Percentiles rank a stretch among this genome's conserved stretches.
These are phyloP conservation scores for Paraescarpia echinospica DNA, from an alignment of 1,140 invertebrate genomes.

Conservation along the genomic window DNA sequence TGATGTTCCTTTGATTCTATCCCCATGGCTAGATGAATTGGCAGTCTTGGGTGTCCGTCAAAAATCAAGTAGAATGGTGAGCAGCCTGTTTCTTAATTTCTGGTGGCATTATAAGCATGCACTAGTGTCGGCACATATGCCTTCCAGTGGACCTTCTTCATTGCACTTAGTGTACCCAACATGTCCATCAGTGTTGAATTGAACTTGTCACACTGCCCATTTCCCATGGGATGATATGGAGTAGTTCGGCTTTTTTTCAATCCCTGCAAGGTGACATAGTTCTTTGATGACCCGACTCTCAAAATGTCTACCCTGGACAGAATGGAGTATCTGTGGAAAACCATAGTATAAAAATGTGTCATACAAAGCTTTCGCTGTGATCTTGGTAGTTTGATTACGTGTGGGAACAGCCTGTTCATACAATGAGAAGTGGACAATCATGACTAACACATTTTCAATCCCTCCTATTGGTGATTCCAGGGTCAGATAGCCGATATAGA, in stretches of 20 bases:
- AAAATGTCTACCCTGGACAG: conserved; percentile 51
- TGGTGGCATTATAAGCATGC: conserved; percentile 32
- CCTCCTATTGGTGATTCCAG: conserved; percentile 14
- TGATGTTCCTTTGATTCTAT: neutral
- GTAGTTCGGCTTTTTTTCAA: too few relatives aligned
- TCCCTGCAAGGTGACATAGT: too few relatives aligned
- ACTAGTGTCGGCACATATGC: conserved; percentile 13
- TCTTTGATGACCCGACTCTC: too few relatives aligned
- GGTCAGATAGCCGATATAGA: neutral
- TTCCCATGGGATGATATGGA: too few relatives aligned
- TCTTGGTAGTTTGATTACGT: conserved; percentile 14
- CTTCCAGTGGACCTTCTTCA: conserved; percentile 25
- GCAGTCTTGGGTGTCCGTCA: conserved; percentile 35
- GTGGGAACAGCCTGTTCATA: conserved; percentile 15
- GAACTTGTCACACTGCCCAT: too few relatives aligned
- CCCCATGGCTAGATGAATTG: conserved; percentile 32
- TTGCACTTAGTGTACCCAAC: conserved; percentile 27
- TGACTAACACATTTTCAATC: conserved; percentile 46
- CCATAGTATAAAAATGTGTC: conserved; percentile 44
- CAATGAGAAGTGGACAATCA: neutral
- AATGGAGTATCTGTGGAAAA: conserved; percentile 47
- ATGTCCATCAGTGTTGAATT: too few relatives aligned
- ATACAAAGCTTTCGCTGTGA: neutral
- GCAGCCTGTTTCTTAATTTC: conserved; percentile 33
- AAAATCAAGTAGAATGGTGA: conserved; percentile 40